Base-by-base conservation (phyloP, 2,113 vertebrate species). In the Felis chaus region DNA sequence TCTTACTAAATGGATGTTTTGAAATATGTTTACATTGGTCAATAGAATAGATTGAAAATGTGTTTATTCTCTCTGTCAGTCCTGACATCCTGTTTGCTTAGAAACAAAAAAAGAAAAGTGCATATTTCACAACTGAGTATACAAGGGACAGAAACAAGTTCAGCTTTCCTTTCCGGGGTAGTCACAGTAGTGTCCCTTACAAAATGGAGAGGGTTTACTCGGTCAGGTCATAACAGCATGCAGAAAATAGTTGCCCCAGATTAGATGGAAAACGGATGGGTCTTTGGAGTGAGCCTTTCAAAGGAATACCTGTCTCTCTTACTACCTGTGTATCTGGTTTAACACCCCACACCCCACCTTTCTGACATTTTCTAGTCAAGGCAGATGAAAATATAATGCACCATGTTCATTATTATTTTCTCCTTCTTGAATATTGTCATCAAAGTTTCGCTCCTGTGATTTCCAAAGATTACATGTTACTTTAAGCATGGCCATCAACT, bases 351-450 rank as follows among this genome's bases (percentile, higher is more conserved):
- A 33, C 11, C 68, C 27, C 19, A 94, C 57, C 68, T 95, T 94
- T 93, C 63, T 68, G 73, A 80, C 53, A 91, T 93, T 88, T 93
- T 48, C 76, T 73, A 95, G 63, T 91, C 31, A 71, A 97, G 88
- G 96, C 36, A 89, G 95, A 69, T 73, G 31, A 97, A 96, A 95
- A 93, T n/a, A 89, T 31, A 91, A 94, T 82, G 83, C 23, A 45
- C 76, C n/a, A 27, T 36, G 36, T 65, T 89, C 33, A 82, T 96
- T 45, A 90, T 53, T 55, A 81, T 88, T 81, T 94, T 86, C 48
- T 95, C 45, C 63, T 69, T 84, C 63, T 94, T 50, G 85, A 71
- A 83, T 83, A 81, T 73, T 31, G 91, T 31, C 25, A 86, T 31
- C 23, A 18, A 97, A 81, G 74, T 89, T 83, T 73, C 25, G 88